Evolutionary conservation across 2,797 vertebrate species (phyloP), one percentile per base, ranked within the genome.

Genomic region (Parotocinclus haroldoi): DNA sequence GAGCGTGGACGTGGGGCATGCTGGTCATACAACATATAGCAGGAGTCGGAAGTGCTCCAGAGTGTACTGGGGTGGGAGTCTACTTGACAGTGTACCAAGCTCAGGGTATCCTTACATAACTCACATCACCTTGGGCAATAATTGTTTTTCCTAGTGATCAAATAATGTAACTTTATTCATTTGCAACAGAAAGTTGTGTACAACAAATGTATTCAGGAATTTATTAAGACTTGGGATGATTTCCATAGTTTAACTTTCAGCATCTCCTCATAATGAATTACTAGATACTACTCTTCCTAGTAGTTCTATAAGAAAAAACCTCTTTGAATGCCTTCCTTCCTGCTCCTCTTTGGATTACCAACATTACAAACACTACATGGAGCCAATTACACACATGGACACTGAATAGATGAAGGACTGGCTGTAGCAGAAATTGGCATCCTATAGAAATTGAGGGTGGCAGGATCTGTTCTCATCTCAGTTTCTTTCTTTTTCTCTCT

Each of bases 351-450:
- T 75, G 76, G 72, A 79, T 78, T 69, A 70, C 69, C 69, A 75
- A 67, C 63, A 78, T 77, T 68, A 78, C 75, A 74, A 77, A 78
- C 76, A 60, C 74, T 69, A 64, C 66, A 69, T 76, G 80, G 72
- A 76, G 74, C 76, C 76, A 78, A 79, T 81, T 79, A 78, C 78
- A 75, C 72, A 72, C 70, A 76, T 75, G 58, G 74, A 74, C 76
- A 79, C 67, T 70, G 71, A 73, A 78, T 73, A 70, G 66, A 74
- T 78, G 66, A 76, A 70, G 73, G 75, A 74, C 62, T 51, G 75
- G 63, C 53, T 73, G 55, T 67, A 75, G 58, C 64, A 49, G 58
- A 72, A 74, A 73, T 46, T 74, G 72, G 69, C 72, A 66, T 62
- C 60, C 63, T 27, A 56, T 61, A 73, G 72, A 68, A 68, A 58